Conservation (phyloP, 1,140 invertebrate species). For the Meteorus sp. region DNA sequence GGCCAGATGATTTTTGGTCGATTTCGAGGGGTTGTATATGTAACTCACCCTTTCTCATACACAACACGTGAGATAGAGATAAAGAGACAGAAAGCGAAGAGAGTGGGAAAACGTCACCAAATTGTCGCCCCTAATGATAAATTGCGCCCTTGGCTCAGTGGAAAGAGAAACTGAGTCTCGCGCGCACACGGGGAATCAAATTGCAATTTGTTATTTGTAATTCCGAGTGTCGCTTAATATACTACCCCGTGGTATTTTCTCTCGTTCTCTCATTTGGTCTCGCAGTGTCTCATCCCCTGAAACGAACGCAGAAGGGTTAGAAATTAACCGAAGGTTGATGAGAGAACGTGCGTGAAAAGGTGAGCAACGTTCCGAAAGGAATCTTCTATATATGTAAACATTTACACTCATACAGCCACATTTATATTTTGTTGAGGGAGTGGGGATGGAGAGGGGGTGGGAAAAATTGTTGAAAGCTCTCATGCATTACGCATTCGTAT, state of each 20-base stretch:
- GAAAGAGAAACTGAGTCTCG: constrained; percentile 28
- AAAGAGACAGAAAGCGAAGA: constrained; percentile 19
- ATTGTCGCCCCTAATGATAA: constrained; percentile 60
- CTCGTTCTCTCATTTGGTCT: constrained; percentile 25
- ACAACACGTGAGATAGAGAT: background rate
- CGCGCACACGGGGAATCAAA: constrained; percentile 52
- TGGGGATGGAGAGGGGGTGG: background rate
- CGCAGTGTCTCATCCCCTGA: constrained; percentile 11
- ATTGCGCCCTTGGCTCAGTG: constrained; percentile 43
- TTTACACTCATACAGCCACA: no score
- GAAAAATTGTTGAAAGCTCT: constrained; percentile 24
- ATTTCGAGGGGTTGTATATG: background rate
- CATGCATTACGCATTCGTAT: constrained; percentile 16
- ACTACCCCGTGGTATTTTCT: constrained; percentile 39
- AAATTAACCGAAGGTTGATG: constrained; percentile 41
- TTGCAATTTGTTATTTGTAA: constrained; percentile 63
- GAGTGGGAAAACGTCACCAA: constrained; percentile 46
- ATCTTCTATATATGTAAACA: background rate
- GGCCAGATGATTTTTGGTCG: constrained; percentile 14
- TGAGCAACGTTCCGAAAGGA: constrained; percentile 24
- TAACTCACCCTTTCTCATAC: constrained; percentile 1
- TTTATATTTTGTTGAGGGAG: background rate
- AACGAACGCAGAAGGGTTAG: constrained; percentile 37
- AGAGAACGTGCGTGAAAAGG: constrained; percentile 34
- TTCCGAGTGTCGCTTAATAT: constrained; percentile 61